Percentiles rank a stretch among this genome's conserved stretches.
Conservation (phyloP, 2,888 invertebrate species). For the Pseudolycoriella hygida region DNA sequence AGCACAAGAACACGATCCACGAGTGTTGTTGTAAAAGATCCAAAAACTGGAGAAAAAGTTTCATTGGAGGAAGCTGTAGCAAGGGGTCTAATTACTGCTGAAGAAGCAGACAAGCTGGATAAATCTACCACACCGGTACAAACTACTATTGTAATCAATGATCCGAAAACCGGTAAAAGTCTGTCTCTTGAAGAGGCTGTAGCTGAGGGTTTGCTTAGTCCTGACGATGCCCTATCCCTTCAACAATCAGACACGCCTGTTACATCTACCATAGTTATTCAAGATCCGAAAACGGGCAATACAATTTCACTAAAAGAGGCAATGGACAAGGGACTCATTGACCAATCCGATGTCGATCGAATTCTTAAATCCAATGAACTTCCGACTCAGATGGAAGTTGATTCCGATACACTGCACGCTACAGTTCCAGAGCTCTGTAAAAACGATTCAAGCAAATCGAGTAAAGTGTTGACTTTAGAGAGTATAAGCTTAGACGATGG, state of each 20-base stretch:
- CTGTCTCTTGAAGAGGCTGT: neutral
- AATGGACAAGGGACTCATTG: conserved; percentile 25
- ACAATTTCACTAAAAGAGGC: conserved; percentile 66
- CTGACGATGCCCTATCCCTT: neutral
- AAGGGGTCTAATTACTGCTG: conserved; percentile 46
- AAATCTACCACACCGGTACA: neutral
- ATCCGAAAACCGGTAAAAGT: neutral
- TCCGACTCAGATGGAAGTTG: conserved; percentile 27
- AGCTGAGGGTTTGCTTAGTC: too few relatives aligned
- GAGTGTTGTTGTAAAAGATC: conserved; percentile 55
- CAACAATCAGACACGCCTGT: neutral
- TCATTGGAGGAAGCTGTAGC: conserved; percentile 67
- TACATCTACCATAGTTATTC: conserved; percentile 31
- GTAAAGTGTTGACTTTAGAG: conserved; percentile 13
- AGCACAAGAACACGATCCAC: conserved; percentile 41
- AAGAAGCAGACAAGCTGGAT: conserved; percentile 14
- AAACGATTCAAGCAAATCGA: conserved; percentile 10
- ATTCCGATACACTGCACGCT: conserved; percentile 14
- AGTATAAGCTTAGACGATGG: conserved; percentile 25
- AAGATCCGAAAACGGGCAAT: conserved; percentile 61
- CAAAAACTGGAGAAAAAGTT: conserved; percentile 60
- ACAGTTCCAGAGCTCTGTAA: conserved; percentile 15
- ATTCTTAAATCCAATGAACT: conserved; percentile 38
- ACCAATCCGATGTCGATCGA: conserved; percentile 31
- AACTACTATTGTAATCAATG: neutral